Base-by-base conservation (phyloP, 2,113 vertebrate species). In the Castor canadensis region DNA sequence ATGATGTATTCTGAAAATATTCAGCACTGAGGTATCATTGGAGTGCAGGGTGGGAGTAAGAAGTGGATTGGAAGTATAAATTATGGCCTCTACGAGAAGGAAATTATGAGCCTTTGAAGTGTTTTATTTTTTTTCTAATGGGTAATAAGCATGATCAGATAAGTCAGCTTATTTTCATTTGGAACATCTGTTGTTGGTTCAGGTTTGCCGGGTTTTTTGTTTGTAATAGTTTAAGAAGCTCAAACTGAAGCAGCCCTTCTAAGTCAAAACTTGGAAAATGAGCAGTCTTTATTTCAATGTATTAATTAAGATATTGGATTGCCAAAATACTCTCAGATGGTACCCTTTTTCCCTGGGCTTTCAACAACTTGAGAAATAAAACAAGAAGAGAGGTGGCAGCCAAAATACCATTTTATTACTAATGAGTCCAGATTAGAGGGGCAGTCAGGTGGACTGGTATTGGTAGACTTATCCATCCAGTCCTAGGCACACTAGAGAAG, bases 151-250 rank as follows among this genome's bases (percentile, higher is more conserved):
- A 52, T 69, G 7, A 89, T 91, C 69, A 80, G 69, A 86, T 96
- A 96, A 93, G 32, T 92, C 52, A n/a, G 83, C 60, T 94, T 96
- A 82, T 97, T 95, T 97, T 96, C 60, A 91, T 91, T 96, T 93
- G 84, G 72, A 94, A 94, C 67, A 96, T 94, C 80, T 89, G 52
- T 80, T 96, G 35, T 91, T 96, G 45, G 93, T 96, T 93, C 62
- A 80, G 80, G 69, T 91, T 96, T 89, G 73, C 73, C 24, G 62
- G 12, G 0, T 40, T 90, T 93, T 93, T 87, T 92, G 19, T 89
- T 92, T 94, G 47, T 69, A 86, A 6, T 96, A 77, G 38, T 89
- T 97, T 71, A 80, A 96, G 80, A 93, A 95, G 71, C 91, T 95
- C 69, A 86, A 72, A 83, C 83, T 89, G n/a, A 94, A 93, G 60